phyloP scores from a whole-genome alignment of 2,797 vertebrate species.

The Scleropages formosus region DNA sequence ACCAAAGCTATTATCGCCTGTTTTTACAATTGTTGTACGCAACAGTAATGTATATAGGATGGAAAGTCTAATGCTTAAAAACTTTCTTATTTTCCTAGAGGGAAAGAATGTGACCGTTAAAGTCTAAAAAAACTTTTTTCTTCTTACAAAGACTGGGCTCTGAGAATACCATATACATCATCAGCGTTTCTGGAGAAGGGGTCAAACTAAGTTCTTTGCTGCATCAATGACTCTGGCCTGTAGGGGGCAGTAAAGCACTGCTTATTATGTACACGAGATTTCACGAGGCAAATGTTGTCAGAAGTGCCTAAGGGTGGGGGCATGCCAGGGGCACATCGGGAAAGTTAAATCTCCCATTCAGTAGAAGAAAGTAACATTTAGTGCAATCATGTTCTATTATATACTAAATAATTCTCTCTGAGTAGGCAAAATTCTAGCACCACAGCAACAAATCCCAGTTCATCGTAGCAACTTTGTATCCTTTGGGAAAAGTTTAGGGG shows the following conservation, averaged over 20 bases:
- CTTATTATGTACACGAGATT: slow-evolving; percentile 38
- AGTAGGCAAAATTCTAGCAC: slow-evolving; percentile 57
- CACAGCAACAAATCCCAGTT: neutral
- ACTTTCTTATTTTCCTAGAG: slow-evolving; percentile 56
- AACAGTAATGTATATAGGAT: slow-evolving; percentile 71
- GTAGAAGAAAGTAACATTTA: slow-evolving; percentile 46
- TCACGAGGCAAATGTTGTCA: slow-evolving; percentile 48
- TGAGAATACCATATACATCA: slow-evolving; percentile 75
- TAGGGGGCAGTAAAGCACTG: slow-evolving; percentile 75
- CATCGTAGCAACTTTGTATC: slow-evolving; percentile 5
- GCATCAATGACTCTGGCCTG: slow-evolving; percentile 55
- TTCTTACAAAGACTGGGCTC: slow-evolving; percentile 63
- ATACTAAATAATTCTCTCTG: slow-evolving; percentile 58
- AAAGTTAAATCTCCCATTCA: slow-evolving; percentile 60
- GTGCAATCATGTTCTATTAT: slow-evolving; percentile 50
- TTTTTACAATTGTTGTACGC: slow-evolving; percentile 55
- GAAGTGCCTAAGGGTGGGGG: slow-evolving; percentile 30
- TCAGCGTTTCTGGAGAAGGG: slow-evolving; percentile 64
- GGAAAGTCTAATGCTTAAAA: slow-evolving; percentile 66
- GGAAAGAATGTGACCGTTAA: slow-evolving; percentile 66
- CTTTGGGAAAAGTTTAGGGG: neutral
- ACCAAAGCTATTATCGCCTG: slow-evolving; percentile 55
- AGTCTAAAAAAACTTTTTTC: slow-evolving; percentile 69
- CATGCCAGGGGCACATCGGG: slow-evolving; percentile 56
- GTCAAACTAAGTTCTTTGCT: slow-evolving; percentile 76